Evolutionary conservation across 2,888 invertebrate species (phyloP).

Genomic region (Nesidiocoris tenuis): DNA sequence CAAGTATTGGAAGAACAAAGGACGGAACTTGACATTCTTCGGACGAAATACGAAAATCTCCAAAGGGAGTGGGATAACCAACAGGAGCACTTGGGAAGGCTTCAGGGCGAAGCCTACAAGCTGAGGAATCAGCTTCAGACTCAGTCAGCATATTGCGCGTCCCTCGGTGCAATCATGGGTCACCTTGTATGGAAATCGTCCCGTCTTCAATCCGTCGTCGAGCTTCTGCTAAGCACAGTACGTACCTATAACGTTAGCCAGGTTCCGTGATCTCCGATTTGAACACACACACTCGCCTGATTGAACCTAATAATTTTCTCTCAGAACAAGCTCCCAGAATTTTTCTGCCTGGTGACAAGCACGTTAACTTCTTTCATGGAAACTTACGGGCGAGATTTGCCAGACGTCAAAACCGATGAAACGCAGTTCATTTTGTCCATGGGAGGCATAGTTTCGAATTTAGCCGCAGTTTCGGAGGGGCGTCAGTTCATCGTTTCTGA

Average conservation of each 20-base stretch:
- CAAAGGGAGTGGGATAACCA: slow-evolving; percentile 52
- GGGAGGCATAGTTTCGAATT: slow-evolving; percentile 55
- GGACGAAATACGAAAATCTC: slow-evolving; percentile 48
- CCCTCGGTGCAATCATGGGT: slow-evolving; percentile 55
- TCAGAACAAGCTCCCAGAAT: slow-evolving; percentile 54
- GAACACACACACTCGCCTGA: too few species aligned
- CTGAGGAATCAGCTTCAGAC: slow-evolving; percentile 52
- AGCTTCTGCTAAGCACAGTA: slow-evolving; percentile 54
- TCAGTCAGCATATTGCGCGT: slow-evolving; percentile 55
- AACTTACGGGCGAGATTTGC: slow-evolving; percentile 53
- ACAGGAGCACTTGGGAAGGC: slow-evolving; percentile 51
- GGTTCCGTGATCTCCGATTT: too few species aligned
- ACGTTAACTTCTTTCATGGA: slow-evolving; percentile 55
- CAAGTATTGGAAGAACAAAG: slow-evolving; percentile 34
- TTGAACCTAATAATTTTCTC: too few species aligned
- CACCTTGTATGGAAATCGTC: slow-evolving; percentile 56
- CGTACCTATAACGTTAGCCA: too few species aligned
- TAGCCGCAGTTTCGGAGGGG: slow-evolving; percentile 54
- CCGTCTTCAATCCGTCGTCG: slow-evolving; percentile 53
- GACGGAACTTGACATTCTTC: slow-evolving; percentile 34
- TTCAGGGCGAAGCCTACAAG: slow-evolving; percentile 50
- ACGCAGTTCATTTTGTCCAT: slow-evolving; percentile 55
- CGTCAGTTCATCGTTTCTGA: slow-evolving; percentile 54
- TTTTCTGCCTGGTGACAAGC: slow-evolving; percentile 54
- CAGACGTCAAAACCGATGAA: slow-evolving; percentile 53